Evolutionary conservation across 92 coral and sea anemone species (phyloP), one percentile per base, ranked within the genome.

Genomic region (Parazoanthus atlanticus): DNA sequence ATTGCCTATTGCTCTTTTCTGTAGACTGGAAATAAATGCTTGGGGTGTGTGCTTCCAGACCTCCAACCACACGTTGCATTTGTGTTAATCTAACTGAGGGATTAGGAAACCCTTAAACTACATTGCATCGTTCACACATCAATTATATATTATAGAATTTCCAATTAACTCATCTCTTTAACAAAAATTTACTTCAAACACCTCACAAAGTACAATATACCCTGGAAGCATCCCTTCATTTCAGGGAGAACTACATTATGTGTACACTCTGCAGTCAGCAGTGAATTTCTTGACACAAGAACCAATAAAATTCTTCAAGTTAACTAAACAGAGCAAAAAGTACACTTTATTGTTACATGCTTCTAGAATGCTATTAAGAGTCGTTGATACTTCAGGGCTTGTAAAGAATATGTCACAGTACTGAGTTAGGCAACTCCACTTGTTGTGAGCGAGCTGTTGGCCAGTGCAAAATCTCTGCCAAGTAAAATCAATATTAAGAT

Each of bases 401-500:
- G 69, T 28, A 61, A 23, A 25, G 69, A 61, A 21, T 61, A 61
- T 61, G 9, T 56, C 3, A 23, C 26, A 15, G n/a, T 61, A 25
- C 69, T 61, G 28, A 0, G 1, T 61, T 3, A 52, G 58, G 3
- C 28, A 61, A 21, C 65, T 16, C 65, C 11, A 2, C 69, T 61
- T 61, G 69, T 52, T 52, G 69, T 25, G 0, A 19, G 69, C 8
- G 17, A 21, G 8, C 69, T 21, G 69, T 61, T 61, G 8, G 28
- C 58, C 69, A 61, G 7, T 21, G 69, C 58, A 21, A 19, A 61
- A 61, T 61, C 69, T 61, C 8, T 61, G 26, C 69, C 26, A 21
- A 23, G 8, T 61, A 21, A 61, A 61, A 23, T 61, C n/a, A 61
- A 61, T 25, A 25, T 61, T 61, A 85, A 41, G 77, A 74, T 90